Evolutionary conservation across 2,888 invertebrate species (phyloP), one percentile per base, ranked within the genome.

Genomic region (Siphlonurus alternatus): DNA sequence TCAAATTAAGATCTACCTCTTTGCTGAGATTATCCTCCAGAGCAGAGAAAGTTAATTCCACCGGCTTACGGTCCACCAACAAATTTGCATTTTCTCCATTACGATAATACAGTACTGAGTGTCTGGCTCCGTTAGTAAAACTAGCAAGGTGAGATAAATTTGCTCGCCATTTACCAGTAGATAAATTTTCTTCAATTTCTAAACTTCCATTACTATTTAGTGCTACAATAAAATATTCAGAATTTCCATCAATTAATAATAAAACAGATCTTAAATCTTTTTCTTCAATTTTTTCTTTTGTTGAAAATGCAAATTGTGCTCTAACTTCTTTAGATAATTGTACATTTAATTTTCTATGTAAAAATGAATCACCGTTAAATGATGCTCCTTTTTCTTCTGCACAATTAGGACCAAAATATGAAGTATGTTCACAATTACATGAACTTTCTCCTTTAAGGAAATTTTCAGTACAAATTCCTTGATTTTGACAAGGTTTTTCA

Each of bases 371-470:
- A 0, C 93, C 93, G 69, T 88, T 88, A 69, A 93, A 93, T 71
- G 89, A 89, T 0, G 92, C 93, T 0, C 91, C 93, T 73, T 91
- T 91, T 73, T 93, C 92, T 69, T 91, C 90, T 69, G 87, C 86
- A 72, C 93, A 93, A 70, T 86, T 84, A 70, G 92, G 90, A 18
- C 93, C 93, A 69, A 89, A 87, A 73, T 93, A 94, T 65, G 93
- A 93, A 0, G 93, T 93, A 66, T 88, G 83, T 70, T 91, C 89
- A 70, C 93, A 94, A 69, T 93, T 86, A 72, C 95, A 95, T 10
- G 87, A 86, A 69, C 90, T 89, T 68, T 88, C 87, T 70, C 90
- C 89, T 67, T 87, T 86, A 18, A 85, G 84, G 74, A 95, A 95
- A 73, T 93, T 89, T 75, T 94, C 93, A 2, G 89, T 87, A 71